Evolutionary conservation across 1,140 invertebrate genomes (phyloP).

Genomic region (Monomorium pharaonis): DNA sequence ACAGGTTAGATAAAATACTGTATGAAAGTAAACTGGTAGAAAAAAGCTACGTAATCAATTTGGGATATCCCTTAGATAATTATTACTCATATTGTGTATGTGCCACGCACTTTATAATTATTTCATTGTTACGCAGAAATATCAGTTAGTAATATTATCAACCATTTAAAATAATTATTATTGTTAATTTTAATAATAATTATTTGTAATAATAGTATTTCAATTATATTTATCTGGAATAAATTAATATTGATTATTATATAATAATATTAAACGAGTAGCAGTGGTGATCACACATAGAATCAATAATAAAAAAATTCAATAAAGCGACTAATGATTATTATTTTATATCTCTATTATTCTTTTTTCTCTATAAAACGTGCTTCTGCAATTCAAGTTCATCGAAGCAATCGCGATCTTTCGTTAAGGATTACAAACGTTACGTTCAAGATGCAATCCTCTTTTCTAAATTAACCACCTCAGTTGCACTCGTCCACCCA

Average conservation of each 20-base stretch:
- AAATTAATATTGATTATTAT: slow-evolving; percentile 22
- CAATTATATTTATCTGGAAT: background rate
- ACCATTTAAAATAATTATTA: background rate
- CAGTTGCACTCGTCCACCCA: slow-evolving; percentile 17
- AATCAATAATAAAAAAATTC: background rate
- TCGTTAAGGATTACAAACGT: slow-evolving; percentile 73
- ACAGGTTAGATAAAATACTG: too few relatives aligned
- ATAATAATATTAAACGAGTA: background rate
- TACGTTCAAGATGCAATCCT: slow-evolving; percentile 66
- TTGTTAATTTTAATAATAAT: slow-evolving; percentile 23
- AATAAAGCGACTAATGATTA: background rate
- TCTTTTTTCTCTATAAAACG: background rate
- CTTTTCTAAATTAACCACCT: slow-evolving; percentile 76
- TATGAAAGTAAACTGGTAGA: too few relatives aligned
- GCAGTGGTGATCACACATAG: background rate
- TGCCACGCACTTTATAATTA: background rate
- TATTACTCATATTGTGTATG: too few relatives aligned
- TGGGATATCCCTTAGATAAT: too few relatives aligned
- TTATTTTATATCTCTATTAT: background rate
- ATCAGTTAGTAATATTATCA: background rate
- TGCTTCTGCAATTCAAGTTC: background rate
- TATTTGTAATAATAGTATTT: slow-evolving; percentile 25
- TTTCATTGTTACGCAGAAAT: background rate
- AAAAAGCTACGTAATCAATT: too few relatives aligned
- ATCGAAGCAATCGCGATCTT: slow-evolving; percentile 15